Evolutionary conservation across 2,888 invertebrate genomes (phyloP).

Genomic region (Andrena marginata): DNA sequence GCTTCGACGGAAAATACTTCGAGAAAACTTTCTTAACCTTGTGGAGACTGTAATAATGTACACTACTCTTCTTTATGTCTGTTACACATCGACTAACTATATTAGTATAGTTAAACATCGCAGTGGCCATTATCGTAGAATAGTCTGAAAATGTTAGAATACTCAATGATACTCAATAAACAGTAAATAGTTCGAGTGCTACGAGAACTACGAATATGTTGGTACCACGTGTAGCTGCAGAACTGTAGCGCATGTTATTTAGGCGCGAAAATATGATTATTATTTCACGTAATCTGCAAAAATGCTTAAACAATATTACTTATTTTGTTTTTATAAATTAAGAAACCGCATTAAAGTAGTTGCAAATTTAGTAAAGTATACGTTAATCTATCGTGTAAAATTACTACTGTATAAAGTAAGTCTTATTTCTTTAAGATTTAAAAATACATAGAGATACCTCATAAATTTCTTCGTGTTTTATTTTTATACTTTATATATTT

Average conservation of each 20-base stretch:
- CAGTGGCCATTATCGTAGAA: neutral
- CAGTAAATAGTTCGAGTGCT: constrained; percentile 3
- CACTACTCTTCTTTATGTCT: neutral
- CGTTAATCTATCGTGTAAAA: too few relatives aligned
- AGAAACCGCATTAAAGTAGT: neutral
- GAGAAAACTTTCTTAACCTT: constrained; percentile 17
- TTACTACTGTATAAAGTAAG: neutral
- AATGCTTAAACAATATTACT: neutral
- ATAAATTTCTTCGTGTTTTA: neutral
- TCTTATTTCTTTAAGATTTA: neutral
- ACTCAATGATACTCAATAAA: neutral
- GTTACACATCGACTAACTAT: neutral
- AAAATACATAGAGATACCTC: neutral
- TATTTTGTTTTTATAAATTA: neutral
- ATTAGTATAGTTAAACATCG: constrained; percentile 1
- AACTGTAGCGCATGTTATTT: neutral
- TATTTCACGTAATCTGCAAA: neutral
- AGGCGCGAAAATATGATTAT: constrained; percentile 12
- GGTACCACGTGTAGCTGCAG: neutral
- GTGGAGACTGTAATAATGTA: constrained; percentile 29
- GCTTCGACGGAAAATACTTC: neutral
- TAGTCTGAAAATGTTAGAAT: neutral
- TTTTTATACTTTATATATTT: neutral
- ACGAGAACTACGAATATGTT: constrained; percentile 5
- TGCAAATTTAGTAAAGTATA: neutral